phyloP scores from a whole-genome alignment of 2,888 invertebrate species.

The Agrilus mali region DNA sequence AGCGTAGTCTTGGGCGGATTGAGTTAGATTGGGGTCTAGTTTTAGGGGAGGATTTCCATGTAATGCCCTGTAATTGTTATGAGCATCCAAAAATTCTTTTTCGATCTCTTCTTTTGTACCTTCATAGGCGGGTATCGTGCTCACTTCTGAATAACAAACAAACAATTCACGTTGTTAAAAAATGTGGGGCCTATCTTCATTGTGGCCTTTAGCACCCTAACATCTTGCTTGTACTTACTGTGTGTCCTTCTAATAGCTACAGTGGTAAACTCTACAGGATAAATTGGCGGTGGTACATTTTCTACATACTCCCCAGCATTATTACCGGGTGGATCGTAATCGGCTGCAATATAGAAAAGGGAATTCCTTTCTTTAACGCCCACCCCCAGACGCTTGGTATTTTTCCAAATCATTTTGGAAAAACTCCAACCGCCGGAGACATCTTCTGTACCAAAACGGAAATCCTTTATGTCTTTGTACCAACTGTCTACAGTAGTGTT shows the following conservation, averaged over 20 bases:
- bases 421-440: conserved; percentile 50
- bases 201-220: too few species aligned
- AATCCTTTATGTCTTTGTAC: conserved; percentile 63
- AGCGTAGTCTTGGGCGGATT: conserved; percentile 62
- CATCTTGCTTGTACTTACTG: too few species aligned
- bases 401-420: conserved; percentile 76
- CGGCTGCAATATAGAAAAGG: conserved; percentile 72
- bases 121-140: not conserved
- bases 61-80: conserved; percentile 55
- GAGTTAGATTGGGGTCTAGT: conserved; percentile 50
- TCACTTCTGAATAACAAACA: too few species aligned
- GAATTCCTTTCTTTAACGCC: conserved; percentile 56
- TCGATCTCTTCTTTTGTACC: conserved; percentile 41
- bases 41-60: conserved; percentile 59
- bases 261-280: too few species aligned
- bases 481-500: conserved; percentile 59
- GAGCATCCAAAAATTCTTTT: conserved; percentile 58
- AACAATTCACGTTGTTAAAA: too few species aligned
- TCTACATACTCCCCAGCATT: conserved; percentile 56
- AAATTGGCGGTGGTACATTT: conserved; percentile 49
- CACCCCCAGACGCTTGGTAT: conserved; percentile 59
- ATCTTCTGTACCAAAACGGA: conserved; percentile 51
- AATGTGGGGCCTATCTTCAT: too few species aligned
- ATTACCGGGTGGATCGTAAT: conserved; percentile 80
- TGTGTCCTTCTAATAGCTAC: too few species aligned